Percentiles rank a stretch among this genome's conserved stretches.
phyloP scores from a whole-genome alignment of 2,113 vertebrate species.

The Hyla sarda region DNA sequence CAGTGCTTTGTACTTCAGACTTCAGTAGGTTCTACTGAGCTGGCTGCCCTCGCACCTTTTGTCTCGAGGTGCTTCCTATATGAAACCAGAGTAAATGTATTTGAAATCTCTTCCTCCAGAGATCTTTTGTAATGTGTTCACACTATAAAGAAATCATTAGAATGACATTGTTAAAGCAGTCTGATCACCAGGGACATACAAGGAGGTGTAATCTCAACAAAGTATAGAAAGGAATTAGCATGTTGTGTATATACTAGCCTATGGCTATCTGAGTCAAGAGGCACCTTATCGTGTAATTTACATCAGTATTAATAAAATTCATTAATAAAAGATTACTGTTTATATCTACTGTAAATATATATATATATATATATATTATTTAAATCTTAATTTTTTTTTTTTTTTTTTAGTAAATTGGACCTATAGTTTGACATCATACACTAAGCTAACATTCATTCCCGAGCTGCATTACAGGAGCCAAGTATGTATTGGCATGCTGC shows the following conservation, averaged over 20 bases:
- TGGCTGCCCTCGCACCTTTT: background rate
- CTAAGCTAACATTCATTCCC: too few species aligned
- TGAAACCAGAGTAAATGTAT: background rate
- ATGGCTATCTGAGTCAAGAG: too few species aligned
- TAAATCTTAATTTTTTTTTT: too few species aligned
- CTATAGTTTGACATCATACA: too few species aligned
- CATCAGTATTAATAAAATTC: too few species aligned
- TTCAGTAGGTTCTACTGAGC: background rate
- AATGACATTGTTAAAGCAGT: background rate
- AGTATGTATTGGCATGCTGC: too few species aligned
- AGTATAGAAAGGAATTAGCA: background rate
- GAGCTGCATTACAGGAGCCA: too few species aligned
- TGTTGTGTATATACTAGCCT: background rate
- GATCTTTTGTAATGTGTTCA: background rate
- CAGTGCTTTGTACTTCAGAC: constrained; percentile 8
- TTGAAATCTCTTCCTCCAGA: background rate
- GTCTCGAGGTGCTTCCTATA: background rate
- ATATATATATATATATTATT: too few species aligned
- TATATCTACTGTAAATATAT: too few species aligned
- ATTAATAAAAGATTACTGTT: too few species aligned
- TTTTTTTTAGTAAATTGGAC: too few species aligned
- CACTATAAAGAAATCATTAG: background rate
- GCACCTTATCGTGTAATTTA: too few species aligned
- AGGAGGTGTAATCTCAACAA: background rate
- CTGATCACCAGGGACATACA: background rate